Evolutionary conservation across 2,797 vertebrate genomes (phyloP), one percentile per base, ranked within the genome.

Genomic region (Saguinus oedipus): DNA sequence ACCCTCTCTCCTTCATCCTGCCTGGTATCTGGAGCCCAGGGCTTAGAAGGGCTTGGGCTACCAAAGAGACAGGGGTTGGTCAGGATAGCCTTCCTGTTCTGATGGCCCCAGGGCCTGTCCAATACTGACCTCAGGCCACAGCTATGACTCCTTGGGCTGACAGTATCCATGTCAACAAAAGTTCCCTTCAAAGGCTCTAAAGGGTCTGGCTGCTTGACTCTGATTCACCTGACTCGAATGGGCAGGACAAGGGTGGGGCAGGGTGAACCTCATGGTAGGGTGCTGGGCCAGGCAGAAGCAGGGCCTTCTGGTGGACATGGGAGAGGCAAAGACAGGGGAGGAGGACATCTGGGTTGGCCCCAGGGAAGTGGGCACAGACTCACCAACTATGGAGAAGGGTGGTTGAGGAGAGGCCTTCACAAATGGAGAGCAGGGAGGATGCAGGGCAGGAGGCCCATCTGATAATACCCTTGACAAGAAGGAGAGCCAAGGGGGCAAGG

Each of bases 121-220:
- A 75, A 42, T 78, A 46, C 72, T 39, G 75, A 95, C 86, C 70
- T 94, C 89, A 85, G 80, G 89, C 81, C 83, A 93, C 53, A 92
- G 48, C 74, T 79, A 9, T 44, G 83, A 79, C 79, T 96, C 79
- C 53, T 76, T 8, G 6, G 72, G 64, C 92, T 46, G 88, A 79
- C 74, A 46, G 44, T 57, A 64, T 26, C 64, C 22, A 6, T 91
- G 78, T 82, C 83, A 96, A 61, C 30, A 59, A 74, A 55, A 79
- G 84, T 27, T 48, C 8, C 68, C 68, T 90, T 81, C 46, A n/a
- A 27, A 90, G 93, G 55, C 80, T 87, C 88, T 2, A 24, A 27
- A 90, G 93, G 59, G 75, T 87, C 88, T 2, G 4, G 88, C 93
- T 88, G 79, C 75, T 57, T 33, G 89, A 19, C 36, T 81, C 64